Evolutionary conservation across 2,888 invertebrate genomes (phyloP).

Genomic region (Lamproptera curius): DNA sequence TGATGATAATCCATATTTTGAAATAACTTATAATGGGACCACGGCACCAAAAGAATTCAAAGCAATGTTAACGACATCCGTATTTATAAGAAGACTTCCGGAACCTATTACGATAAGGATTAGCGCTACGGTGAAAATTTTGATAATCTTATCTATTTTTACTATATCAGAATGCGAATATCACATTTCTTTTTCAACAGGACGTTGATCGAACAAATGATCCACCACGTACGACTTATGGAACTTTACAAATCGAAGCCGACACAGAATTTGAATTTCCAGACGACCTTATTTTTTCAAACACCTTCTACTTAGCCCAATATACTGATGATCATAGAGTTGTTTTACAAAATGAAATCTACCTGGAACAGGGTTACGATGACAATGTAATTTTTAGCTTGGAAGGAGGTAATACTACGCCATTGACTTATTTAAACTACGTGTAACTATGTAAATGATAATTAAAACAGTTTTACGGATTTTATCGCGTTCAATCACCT

Average conservation of each 20-base stretch:
- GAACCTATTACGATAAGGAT: slow-evolving; percentile 50
- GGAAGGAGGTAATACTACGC: slow-evolving; percentile 56
- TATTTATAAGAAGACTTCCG: slow-evolving; percentile 51
- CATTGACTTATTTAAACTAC: too few relatives aligned
- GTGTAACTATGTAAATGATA: too few relatives aligned
- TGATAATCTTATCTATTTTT: slow-evolving; percentile 1
- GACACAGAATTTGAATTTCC: slow-evolving; percentile 58
- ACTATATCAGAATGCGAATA: background rate
- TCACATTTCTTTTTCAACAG: slow-evolving; percentile 31
- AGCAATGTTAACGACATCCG: slow-evolving; percentile 48
- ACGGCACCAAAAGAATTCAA: slow-evolving; percentile 52
- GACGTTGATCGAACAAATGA: slow-evolving; percentile 56
- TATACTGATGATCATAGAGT: slow-evolving; percentile 49
- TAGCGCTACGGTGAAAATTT: slow-evolving; percentile 56
- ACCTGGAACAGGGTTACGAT: slow-evolving; percentile 52
- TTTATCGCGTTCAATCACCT: too few relatives aligned
- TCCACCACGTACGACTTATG: slow-evolving; percentile 37
- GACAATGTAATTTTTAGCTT: slow-evolving; percentile 47
- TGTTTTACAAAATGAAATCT: slow-evolving; percentile 41
- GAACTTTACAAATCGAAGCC: slow-evolving; percentile 50
- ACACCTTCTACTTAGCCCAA: slow-evolving; percentile 58
- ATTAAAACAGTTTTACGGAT: too few relatives aligned
- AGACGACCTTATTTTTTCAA: slow-evolving; percentile 61
- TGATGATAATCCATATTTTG: slow-evolving; percentile 53
- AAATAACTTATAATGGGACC: slow-evolving; percentile 45